Conservation (phyloP, 1,140 invertebrate species). For the Microplitis demolitor region DNA sequence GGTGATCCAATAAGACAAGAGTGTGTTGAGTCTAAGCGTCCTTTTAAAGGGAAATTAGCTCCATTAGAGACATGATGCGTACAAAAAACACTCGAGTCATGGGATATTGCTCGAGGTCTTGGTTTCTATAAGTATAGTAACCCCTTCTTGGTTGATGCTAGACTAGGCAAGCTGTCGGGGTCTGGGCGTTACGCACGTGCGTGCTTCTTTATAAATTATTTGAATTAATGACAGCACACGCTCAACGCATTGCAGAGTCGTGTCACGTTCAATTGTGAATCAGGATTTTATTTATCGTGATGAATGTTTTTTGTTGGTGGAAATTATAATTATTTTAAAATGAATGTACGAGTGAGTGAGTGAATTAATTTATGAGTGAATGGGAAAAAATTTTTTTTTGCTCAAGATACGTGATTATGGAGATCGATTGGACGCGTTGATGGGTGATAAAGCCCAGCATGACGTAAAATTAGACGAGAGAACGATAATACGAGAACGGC, state of each 20-base stretch:
- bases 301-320: no score
- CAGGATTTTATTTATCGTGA: background rate
- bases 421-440: background rate
- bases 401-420: background rate
- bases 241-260: slow-evolving; percentile 26
- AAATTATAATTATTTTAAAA: no score
- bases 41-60: slow-evolving; percentile 57
- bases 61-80: slow-evolving; percentile 50
- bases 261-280: slow-evolving; percentile 45
- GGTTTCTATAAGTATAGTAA: background rate
- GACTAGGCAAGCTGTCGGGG: slow-evolving; percentile 36
- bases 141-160: background rate
- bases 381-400: no score
- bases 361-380: no score
- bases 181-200: slow-evolving; percentile 49
- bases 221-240: slow-evolving; percentile 60
- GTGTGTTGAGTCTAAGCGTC: slow-evolving; percentile 21
- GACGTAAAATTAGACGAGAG: background rate
- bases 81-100: slow-evolving; percentile 46
- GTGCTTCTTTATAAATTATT: slow-evolving; percentile 60
- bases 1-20: background rate
- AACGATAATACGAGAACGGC: background rate
- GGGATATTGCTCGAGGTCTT: slow-evolving; percentile 9
- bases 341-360: no score
- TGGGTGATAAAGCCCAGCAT: background rate